phyloP scores from a whole-genome alignment of 2,888 invertebrate species.

The Bellardia bayeri region DNA sequence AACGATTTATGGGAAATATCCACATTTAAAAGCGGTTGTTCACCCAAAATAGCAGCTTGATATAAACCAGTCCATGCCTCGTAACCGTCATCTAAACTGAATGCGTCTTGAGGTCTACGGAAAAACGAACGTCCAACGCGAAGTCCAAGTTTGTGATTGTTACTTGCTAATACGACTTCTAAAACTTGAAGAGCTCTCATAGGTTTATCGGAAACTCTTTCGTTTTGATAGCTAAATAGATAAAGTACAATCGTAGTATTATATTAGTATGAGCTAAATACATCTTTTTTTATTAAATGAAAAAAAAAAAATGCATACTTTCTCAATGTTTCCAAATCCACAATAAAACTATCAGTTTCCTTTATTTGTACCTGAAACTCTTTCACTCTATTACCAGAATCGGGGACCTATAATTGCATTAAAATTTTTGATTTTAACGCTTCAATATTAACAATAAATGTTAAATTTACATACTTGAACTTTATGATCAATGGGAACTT shows the following conservation, averaged over 20 bases:
- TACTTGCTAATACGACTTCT: constrained; percentile 88
- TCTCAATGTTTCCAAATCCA: constrained; percentile 79
- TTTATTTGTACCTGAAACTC: constrained; percentile 79
- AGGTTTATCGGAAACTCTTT: constrained; percentile 82
- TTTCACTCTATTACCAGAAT: constrained; percentile 75
- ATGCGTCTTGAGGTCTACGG: constrained; percentile 84
- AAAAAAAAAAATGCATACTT: constrained; percentile 75
- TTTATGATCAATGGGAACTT: constrained; percentile 68
- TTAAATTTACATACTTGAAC: constrained; percentile 76
- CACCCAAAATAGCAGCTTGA: constrained; percentile 95
- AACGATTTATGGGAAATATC: constrained; percentile 95
- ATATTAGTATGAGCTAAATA: not conserved
- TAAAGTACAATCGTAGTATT: too few relatives aligned
- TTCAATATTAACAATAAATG: not conserved
- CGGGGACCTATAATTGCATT: constrained; percentile 75
- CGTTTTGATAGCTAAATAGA: constrained; percentile 78
- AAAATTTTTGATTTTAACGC: not conserved
- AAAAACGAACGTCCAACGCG: constrained; percentile 89
- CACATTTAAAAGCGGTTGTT: constrained; percentile 94
- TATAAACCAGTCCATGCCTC: constrained; percentile 97
- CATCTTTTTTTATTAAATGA: too few relatives aligned
- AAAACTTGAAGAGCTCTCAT: constrained; percentile 86
- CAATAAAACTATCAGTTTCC: constrained; percentile 75
- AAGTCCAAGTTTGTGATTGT: constrained; percentile 80
- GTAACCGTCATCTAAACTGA: constrained; percentile 90